Percentiles rank a stretch among this genome's conserved stretches.
These are phyloP conservation scores for Silvanus unidentatus DNA, from an alignment of 2,888 invertebrate species.

Conservation along the genomic window DNA sequence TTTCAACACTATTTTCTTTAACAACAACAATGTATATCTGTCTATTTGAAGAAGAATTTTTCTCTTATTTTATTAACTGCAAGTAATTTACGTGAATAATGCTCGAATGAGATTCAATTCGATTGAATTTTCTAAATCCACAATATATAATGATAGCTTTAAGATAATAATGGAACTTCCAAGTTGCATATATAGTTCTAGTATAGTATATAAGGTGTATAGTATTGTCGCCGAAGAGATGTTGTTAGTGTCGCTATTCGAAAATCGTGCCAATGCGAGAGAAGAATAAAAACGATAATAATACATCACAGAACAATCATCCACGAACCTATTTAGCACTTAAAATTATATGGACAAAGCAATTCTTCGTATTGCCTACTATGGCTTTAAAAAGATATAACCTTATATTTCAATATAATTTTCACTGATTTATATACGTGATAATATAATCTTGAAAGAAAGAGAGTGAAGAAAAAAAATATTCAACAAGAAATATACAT, in stretches of 20 bases:
- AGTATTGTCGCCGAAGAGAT: constrained; percentile 1
- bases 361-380: constrained; percentile 28
- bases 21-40: no score
- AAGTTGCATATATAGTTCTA: neutral
- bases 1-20: no score
- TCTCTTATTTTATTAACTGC: no score
- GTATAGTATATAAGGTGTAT: no score
- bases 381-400: neutral
- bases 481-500: no score
- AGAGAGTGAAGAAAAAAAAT: no score
- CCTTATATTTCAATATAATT: neutral
- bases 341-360: constrained; percentile 33
- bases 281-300: constrained; percentile 26
- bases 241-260: constrained; percentile 19
- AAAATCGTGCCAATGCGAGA: constrained; percentile 27
- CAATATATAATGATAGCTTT: no score
- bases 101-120: no score
- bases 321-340: constrained; percentile 32
- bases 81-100: no score
- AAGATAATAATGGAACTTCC: neutral
- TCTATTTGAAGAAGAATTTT: no score
- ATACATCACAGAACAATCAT: constrained; percentile 29
- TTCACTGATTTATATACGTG: neutral
- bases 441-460: neutral
- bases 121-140: no score